Percentiles rank a stretch among this genome's conserved stretches.
Evolutionary conservation across 1,140 invertebrate genomes (phyloP).

Genomic region (Conus ventricosus): DNA sequence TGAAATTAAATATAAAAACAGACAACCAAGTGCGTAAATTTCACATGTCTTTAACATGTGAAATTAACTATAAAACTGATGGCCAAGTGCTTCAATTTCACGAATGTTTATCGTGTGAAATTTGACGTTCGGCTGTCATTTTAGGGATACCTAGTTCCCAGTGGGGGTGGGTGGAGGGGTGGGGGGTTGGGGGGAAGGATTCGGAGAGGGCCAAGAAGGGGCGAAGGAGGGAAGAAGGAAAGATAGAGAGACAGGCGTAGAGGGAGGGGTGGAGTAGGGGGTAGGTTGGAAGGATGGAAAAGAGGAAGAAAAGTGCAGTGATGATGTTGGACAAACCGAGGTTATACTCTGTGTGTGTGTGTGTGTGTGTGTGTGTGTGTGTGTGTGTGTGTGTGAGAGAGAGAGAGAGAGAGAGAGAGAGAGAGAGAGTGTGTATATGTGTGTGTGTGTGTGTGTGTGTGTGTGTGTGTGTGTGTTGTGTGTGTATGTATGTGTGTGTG

Average conservation of each 20-base stretch:
- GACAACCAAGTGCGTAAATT: no score
- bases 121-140: no score
- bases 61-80: not conserved
- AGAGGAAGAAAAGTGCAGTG: not conserved
- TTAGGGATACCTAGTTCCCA: not conserved
- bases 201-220: no score
- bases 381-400: not conserved
- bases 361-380: not conserved
- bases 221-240: not conserved
- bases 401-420: no score
- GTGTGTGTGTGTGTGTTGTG: slow-evolving; percentile 3
- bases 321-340: not conserved
- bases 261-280: not conserved
- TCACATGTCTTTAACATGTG: not conserved
- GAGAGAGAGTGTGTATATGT: not conserved
- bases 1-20: no score
- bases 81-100: not conserved
- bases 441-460: not conserved
- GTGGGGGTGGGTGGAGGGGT: no score
- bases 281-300: not conserved
- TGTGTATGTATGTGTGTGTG: not conserved
- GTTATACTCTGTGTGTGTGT: not conserved
- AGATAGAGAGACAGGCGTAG: not conserved
- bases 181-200: no score
- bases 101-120: not conserved